Evolutionary conservation across 2,888 invertebrate species (phyloP).

Genomic region (Acronicta aceris): DNA sequence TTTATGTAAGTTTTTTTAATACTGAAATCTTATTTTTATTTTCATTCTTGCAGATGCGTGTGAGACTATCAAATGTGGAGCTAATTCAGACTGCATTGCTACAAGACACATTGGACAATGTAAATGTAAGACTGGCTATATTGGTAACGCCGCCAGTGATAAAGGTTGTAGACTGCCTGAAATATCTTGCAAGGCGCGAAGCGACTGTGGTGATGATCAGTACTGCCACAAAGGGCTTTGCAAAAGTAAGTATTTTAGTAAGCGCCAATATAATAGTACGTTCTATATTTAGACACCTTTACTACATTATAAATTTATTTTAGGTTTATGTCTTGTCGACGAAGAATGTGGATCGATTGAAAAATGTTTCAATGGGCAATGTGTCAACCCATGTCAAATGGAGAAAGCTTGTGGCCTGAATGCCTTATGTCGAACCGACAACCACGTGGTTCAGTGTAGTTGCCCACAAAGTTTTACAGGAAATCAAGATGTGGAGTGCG

Average conservation of each 20-base stretch:
- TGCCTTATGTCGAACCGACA: slow-evolving; percentile 92
- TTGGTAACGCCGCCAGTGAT: slow-evolving; percentile 93
- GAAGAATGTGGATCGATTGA: slow-evolving; percentile 94
- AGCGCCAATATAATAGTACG: not conserved
- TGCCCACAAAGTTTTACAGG: slow-evolving; percentile 96
- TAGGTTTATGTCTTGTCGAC: slow-evolving; percentile 93
- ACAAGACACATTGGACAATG: slow-evolving; percentile 93
- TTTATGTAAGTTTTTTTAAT: too few species aligned
- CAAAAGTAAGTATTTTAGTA: slow-evolving; percentile 89
- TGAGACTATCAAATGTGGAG: slow-evolving; percentile 93
- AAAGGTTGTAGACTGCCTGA: slow-evolving; percentile 94
- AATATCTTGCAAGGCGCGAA: slow-evolving; percentile 91
- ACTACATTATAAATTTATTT: not conserved
- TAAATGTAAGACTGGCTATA: slow-evolving; percentile 93
- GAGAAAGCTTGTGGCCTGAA: slow-evolving; percentile 95
- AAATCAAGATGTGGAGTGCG: slow-evolving; percentile 94
- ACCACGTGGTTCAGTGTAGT: slow-evolving; percentile 93
- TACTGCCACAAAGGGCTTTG: slow-evolving; percentile 95
- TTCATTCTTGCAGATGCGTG: slow-evolving; percentile 91
- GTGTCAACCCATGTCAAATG: slow-evolving; percentile 93
- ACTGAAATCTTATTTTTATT: not conserved
- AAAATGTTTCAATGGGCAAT: slow-evolving; percentile 94
- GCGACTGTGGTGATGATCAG: slow-evolving; percentile 93
- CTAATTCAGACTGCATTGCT: slow-evolving; percentile 95
- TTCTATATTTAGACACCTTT: too few species aligned